phyloP scores from a whole-genome alignment of 2,113 vertebrate species.

The Tapirus terrestris region DNA sequence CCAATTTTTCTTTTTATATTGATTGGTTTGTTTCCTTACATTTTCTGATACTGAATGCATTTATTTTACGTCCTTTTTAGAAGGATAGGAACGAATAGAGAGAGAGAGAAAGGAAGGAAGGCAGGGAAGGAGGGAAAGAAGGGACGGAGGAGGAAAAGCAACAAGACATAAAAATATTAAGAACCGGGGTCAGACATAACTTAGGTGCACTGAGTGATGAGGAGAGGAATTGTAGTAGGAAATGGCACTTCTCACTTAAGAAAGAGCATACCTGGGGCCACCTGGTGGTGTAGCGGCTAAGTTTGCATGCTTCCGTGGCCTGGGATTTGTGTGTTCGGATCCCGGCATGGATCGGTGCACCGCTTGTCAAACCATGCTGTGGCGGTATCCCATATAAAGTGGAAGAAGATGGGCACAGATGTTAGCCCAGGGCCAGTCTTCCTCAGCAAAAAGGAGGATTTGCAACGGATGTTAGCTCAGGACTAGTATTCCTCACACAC shows the following conservation, averaged over 20 bases:
- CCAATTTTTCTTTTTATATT: not conserved
- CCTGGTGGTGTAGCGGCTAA: too few species aligned
- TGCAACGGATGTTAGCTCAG: too few species aligned
- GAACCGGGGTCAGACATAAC: not conserved
- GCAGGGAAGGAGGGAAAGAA: not conserved
- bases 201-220: not conserved
- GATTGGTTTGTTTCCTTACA: not conserved
- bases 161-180: not conserved
- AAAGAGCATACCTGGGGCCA: too few species aligned
- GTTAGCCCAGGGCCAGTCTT: too few species aligned
- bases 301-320: too few species aligned
- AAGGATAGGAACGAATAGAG: not conserved
- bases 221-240: not conserved
- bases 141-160: not conserved
- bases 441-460: too few species aligned
- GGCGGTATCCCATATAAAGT: too few species aligned
- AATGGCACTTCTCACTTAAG: not conserved
- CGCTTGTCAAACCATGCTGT: too few species aligned
- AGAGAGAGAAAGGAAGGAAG: not conserved
- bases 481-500: too few species aligned
- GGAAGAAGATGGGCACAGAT: too few species aligned
- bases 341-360: too few species aligned
- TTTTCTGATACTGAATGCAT: not conserved
- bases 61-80: not conserved
- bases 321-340: too few species aligned